Percentiles rank a stretch among this genome's conserved stretches.
These are phyloP conservation scores for Lasioglossum lativentre DNA, from an alignment of 2,888 invertebrate genomes.

Conservation along the genomic window DNA sequence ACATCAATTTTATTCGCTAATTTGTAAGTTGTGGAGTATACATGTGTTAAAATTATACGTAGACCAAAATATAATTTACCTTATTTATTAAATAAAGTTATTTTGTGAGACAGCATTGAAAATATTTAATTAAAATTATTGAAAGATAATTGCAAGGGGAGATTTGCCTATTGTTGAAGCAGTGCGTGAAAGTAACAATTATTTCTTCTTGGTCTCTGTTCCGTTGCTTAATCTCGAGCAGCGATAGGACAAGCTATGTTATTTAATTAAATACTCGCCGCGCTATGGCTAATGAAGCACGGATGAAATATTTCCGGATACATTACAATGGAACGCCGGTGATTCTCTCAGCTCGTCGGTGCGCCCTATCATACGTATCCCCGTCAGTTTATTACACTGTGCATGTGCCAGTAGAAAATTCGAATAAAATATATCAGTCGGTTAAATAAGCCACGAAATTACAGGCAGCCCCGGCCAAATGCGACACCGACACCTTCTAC, in stretches of 20 bases:
- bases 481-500: slow-evolving; percentile 60
- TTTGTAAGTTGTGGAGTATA: not conserved
- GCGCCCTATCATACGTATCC: slow-evolving; percentile 32
- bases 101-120: not conserved
- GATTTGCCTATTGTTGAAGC: not conserved
- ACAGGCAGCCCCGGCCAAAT: slow-evolving; percentile 63
- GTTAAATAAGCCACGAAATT: slow-evolving; percentile 75
- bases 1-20: not conserved
- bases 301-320: slow-evolving; percentile 40
- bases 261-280: slow-evolving; percentile 51
- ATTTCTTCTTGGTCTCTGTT: not conserved
- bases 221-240: slow-evolving; percentile 16
- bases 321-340: slow-evolving; percentile 27
- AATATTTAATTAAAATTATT: not conserved
- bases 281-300: slow-evolving; percentile 33
- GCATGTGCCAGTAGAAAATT: slow-evolving; percentile 50
- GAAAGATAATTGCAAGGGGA: not conserved
- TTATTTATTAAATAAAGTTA: not conserved
- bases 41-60: no score
- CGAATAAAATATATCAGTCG: slow-evolving; percentile 64
- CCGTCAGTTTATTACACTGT: slow-evolving; percentile 35
- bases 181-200: not conserved
- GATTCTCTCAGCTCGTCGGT: slow-evolving; percentile 39
- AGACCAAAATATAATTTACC: not conserved
- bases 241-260: not conserved